Base-by-base conservation (phyloP, 2,113 vertebrate genomes). In the Rostratula benghalensis region DNA sequence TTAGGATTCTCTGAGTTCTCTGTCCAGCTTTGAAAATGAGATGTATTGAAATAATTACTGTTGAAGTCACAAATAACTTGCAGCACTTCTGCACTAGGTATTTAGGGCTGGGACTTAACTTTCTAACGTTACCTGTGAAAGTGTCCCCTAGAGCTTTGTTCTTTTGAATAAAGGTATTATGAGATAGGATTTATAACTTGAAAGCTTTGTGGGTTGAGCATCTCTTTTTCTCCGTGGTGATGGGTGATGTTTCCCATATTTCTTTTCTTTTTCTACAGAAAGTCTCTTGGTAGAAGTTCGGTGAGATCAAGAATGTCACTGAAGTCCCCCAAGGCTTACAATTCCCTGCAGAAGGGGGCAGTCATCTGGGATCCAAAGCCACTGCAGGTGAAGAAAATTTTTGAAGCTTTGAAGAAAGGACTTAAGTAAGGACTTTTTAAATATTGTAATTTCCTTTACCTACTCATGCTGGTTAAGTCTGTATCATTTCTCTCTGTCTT, bases 371-470 rank as follows among this genome's bases (percentile, higher is more conserved):
- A 98, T 21, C 97, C 98, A 77, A 98, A 98, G 97, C 99, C 99
- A 0, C 98, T 98, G 84, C 98, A 99, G 87, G 99, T 99, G 90
- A 99, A 99, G 98, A 98, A 95, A 90, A 98, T 99, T 94, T 99
- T 99, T 87, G 98, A 98, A 84, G 99, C 98, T 7, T 97, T 99
- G 90, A 98, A 98, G 90, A 99, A 98, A 97, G 99, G 99, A 93
- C 98, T 99, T 79, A 98, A 98, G 99, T 99, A 98, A 89, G 99
- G 80, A 83, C 39, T 39, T 54, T 70, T 95, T 4, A 78, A 84
- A 20, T 96, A 53, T n/a, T 93, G 48, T 41, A 4, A 41, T 53
- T 85, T 95, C 25, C 35, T 10, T 77, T 53, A 1, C 30, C 50
- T 39, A 7, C 16, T 68, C 3, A 1, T 15, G 60, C 39, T 91